Evolutionary conservation across 2,113 vertebrate genomes (phyloP).

Genomic region (Willisornis vidua): DNA sequence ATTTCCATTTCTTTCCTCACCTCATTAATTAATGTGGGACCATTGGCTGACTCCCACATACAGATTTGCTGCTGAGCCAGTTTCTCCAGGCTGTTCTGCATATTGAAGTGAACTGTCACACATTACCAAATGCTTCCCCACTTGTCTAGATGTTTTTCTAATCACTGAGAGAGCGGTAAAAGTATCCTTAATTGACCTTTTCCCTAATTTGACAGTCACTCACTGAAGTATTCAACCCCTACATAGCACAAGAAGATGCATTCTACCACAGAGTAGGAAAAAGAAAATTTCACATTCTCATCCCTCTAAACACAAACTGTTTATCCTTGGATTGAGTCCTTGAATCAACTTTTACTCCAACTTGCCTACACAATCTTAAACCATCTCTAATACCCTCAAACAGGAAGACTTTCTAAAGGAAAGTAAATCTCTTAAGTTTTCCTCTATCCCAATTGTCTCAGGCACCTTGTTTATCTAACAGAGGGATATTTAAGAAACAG

Average conservation of each 20-base stretch:
- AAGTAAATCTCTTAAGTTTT: not conserved
- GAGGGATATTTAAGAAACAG: not conserved
- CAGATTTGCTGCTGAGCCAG: not conserved
- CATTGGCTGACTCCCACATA: conserved; percentile 1
- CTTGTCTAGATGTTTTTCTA: not conserved
- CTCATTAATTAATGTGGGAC: conserved; percentile 5
- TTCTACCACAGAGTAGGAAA: not conserved
- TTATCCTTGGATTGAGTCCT: not conserved
- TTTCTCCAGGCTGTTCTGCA: not conserved
- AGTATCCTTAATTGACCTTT: not conserved
- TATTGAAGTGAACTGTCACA: not conserved
- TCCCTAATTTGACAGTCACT: not conserved
- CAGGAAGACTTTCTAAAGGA: not conserved
- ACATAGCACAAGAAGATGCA: not conserved
- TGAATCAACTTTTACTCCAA: not conserved
- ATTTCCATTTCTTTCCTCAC: conserved; percentile 17
- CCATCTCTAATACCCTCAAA: not conserved
- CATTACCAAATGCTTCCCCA: not conserved
- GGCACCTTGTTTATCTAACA: not conserved
- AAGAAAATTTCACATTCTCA: not conserved
- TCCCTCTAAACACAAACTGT: not conserved
- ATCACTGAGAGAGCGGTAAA: not conserved
- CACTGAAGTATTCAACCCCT: not conserved
- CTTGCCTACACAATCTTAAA: not conserved
- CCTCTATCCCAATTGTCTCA: not conserved